Base-by-base conservation (phyloP, 2,888 invertebrate species). In the Pyrocoelia pectoralis region DNA sequence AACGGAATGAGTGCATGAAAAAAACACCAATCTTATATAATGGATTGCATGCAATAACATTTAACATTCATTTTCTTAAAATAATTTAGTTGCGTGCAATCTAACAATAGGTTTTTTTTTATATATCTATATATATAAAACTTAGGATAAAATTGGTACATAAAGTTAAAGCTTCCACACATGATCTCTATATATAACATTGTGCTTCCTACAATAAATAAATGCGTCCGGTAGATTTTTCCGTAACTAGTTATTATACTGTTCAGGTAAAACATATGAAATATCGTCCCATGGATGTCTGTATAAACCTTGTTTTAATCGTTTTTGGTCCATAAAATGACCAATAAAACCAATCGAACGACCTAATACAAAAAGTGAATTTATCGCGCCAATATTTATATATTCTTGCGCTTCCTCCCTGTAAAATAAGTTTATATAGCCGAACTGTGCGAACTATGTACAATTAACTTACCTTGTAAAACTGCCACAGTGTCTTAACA, bases 211-310 rank as follows among this genome's bases (percentile, higher is more conserved):
- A 46, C n/a, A 17, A 43, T 43, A 43, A 10, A 46, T 46, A 46
- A 46, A 46, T 46, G 46, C 46, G 2, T 43, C 17, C 13, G 14
- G 14, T 46, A 10, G 3, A 17, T 8, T 18, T 10, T 18, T 46
- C 24, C 24, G 9, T 17, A 46, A 9, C 60, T 71, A 76, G 61
- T 80, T 80, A 72, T 80, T 81, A 78, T 88, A 88, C 76, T 88
- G 87, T 74, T 93, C 93, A 3, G 93, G 93, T 77, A 94, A 83
- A 66, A 93, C 89, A 79, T 93, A 93, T 0, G 92, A 91, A 83
- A 99, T 99, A 81, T 99, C 99, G 80, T 99, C 99, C 99, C 99
- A 99, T 0, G 99, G 99, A 83, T 99, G 99, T 73, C 99, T 91
- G 84, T 99, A 99, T 2, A 99, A 87, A 5, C 98, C 99, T 84